Conservation (phyloP, 2,888 invertebrate genomes). For the Metopia argyrocephala region DNA sequence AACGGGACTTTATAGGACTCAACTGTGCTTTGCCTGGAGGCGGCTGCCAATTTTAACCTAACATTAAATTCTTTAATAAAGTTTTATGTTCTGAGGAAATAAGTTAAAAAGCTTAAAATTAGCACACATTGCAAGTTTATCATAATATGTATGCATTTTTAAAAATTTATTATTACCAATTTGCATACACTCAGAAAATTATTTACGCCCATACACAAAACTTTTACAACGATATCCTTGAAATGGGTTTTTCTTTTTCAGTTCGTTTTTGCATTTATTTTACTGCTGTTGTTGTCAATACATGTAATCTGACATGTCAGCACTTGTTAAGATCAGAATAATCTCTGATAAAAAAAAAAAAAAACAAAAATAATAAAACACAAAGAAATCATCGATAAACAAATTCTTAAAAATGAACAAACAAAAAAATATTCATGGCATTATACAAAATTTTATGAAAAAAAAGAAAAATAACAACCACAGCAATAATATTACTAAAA, state of each 20-base stretch:
- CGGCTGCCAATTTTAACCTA: too few relatives aligned
- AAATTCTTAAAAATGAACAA: background rate
- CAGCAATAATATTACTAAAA: background rate
- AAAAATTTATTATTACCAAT: too few relatives aligned
- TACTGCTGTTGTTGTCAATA: background rate
- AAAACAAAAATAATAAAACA: background rate
- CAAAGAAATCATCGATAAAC: background rate
- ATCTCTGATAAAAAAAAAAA: slow-evolving; percentile 10
- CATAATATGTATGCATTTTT: too few relatives aligned
- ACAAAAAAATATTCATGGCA: background rate
- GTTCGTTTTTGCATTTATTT: background rate
- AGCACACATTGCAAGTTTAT: too few relatives aligned
- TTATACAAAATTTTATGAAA: slow-evolving; percentile 12
- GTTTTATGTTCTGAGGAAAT: too few relatives aligned
- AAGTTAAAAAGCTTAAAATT: too few relatives aligned
- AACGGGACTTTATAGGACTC: too few relatives aligned
- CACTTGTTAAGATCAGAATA: slow-evolving; percentile 17
- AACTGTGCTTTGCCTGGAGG: too few relatives aligned
- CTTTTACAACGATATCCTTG: background rate
- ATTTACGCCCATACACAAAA: too few relatives aligned
- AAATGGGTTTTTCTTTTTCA: background rate
- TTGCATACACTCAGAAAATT: too few relatives aligned
- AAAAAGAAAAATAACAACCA: background rate
- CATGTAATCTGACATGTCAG: slow-evolving; percentile 8
- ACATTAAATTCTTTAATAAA: too few relatives aligned